A percentile compares a stretch with the other conserved stretches of the same genome.
phyloP scores from a whole-genome alignment of 2,888 invertebrate species.

The Oxycera nigricornis region DNA sequence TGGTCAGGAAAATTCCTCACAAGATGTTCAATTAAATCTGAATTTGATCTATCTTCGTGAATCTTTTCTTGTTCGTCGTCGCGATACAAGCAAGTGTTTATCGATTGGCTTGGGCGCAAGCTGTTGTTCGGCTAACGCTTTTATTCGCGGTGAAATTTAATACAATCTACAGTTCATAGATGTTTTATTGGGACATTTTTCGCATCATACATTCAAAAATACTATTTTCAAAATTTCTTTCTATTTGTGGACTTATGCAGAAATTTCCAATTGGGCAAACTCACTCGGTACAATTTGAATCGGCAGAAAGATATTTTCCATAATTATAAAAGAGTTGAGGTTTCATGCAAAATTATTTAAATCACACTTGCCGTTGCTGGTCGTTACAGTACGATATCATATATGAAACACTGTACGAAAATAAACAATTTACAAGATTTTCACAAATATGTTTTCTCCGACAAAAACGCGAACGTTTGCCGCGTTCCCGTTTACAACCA shows the following conservation, averaged over 20 bases:
- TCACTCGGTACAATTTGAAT: too few relatives aligned
- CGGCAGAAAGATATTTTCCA: too few relatives aligned
- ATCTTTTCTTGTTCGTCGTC: not conserved
- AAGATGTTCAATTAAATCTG: conserved; percentile 29
- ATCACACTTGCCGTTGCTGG: too few relatives aligned
- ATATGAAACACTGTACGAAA: not conserved
- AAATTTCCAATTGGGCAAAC: too few relatives aligned
- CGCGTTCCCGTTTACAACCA: not conserved
- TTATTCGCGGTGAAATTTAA: not conserved
- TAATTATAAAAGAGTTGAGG: too few relatives aligned
- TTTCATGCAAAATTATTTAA: too few relatives aligned
- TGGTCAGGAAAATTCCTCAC: conserved; percentile 9
- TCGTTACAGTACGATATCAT: not conserved
- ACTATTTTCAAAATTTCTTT: not conserved
- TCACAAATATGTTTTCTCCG: not conserved
- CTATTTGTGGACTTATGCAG: too few relatives aligned
- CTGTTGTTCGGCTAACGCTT: conserved; percentile 14
- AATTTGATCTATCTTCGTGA: conserved; percentile 18
- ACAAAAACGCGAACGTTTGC: not conserved
- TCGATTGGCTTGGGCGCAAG: not conserved
- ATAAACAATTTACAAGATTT: conserved; percentile 6
- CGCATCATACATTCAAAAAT: not conserved
- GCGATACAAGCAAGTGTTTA: conserved; percentile 4
- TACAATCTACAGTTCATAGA: not conserved
- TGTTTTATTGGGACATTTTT: not conserved